These are phyloP conservation scores for Typhlichthys subterraneus DNA, from an alignment of 2,797 vertebrate species.

Conservation along the genomic window DNA sequence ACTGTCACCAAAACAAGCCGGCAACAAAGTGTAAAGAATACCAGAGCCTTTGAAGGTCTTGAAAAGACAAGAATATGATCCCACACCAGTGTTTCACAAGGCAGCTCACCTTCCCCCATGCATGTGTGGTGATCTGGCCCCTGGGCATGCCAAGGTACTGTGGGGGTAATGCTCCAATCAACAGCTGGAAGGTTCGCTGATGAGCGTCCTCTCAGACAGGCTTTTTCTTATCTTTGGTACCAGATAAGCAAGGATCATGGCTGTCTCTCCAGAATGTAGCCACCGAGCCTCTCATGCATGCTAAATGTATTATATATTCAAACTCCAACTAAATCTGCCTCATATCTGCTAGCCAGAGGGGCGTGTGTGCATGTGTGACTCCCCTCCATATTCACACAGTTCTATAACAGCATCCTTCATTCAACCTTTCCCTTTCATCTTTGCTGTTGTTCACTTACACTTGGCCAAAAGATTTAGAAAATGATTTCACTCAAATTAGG, in stretches of 20 bases:
- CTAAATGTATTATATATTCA: slow-evolving; percentile 77
- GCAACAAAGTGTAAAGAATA: slow-evolving; percentile 5
- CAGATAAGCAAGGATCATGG: slow-evolving; percentile 69
- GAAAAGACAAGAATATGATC: slow-evolving; percentile 40
- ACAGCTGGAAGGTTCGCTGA: slow-evolving; percentile 47
- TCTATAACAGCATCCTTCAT: slow-evolving; percentile 34
- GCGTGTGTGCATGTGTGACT: slow-evolving; percentile 11
- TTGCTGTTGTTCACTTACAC: slow-evolving; percentile 15
- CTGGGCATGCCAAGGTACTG: slow-evolving; percentile 59
- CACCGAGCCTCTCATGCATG: slow-evolving; percentile 55
- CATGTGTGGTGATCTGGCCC: slow-evolving; percentile 36
- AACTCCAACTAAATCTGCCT: slow-evolving; percentile 63
- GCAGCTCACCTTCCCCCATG: slow-evolving; percentile 26
- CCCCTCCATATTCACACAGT: background rate
- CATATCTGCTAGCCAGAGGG: slow-evolving; percentile 61
- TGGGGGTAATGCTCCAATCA: slow-evolving; percentile 55
- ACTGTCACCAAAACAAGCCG: slow-evolving; percentile 5
- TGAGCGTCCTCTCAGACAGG: slow-evolving; percentile 43
- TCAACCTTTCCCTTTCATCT: slow-evolving; percentile 47
- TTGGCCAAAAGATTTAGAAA: slow-evolving; percentile 25
- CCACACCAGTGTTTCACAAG: slow-evolving; percentile 27
- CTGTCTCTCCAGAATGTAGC: slow-evolving; percentile 61
- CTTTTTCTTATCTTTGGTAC: slow-evolving; percentile 73
- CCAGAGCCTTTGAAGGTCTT: slow-evolving; percentile 22
- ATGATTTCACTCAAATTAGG: slow-evolving; percentile 29